Percentiles rank a stretch among this genome's conserved stretches.
Conservation (phyloP, 2,797 vertebrate species). For the Clarias pachynema region DNA sequence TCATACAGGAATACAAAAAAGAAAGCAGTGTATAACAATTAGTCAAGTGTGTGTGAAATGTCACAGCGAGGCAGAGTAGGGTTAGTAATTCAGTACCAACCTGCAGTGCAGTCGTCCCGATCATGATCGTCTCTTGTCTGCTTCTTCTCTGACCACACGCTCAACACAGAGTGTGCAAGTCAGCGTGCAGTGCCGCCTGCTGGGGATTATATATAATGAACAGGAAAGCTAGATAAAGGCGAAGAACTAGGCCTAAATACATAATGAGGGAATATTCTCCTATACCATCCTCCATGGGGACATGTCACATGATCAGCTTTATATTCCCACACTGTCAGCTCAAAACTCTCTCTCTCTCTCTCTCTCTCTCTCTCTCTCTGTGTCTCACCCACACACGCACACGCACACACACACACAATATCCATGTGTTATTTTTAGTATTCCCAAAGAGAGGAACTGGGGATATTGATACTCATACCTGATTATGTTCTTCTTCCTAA, state of each 20-base stretch:
- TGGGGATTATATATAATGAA: constrained; percentile 27
- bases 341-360: background rate
- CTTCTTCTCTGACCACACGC: constrained; percentile 34
- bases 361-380: background rate
- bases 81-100: constrained; percentile 49
- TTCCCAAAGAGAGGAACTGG: background rate
- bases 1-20: background rate
- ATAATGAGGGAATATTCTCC: background rate
- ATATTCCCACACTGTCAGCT: background rate
- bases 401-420: background rate
- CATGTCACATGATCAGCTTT: background rate
- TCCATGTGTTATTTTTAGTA: background rate
- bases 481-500: background rate
- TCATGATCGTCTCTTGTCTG: constrained; percentile 42
- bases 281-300: background rate
- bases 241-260: background rate
- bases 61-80: background rate
- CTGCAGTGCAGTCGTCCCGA: constrained; percentile 39
- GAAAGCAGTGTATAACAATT: background rate
- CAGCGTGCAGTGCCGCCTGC: constrained; percentile 35
- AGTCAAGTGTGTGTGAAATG: background rate
- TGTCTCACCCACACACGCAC: background rate
- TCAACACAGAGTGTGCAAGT: background rate
- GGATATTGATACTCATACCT: background rate
- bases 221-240: background rate